Evolutionary conservation across 2,797 vertebrate species (phyloP), one percentile per base, ranked within the genome.

Genomic region (Smutsia gigantea): DNA sequence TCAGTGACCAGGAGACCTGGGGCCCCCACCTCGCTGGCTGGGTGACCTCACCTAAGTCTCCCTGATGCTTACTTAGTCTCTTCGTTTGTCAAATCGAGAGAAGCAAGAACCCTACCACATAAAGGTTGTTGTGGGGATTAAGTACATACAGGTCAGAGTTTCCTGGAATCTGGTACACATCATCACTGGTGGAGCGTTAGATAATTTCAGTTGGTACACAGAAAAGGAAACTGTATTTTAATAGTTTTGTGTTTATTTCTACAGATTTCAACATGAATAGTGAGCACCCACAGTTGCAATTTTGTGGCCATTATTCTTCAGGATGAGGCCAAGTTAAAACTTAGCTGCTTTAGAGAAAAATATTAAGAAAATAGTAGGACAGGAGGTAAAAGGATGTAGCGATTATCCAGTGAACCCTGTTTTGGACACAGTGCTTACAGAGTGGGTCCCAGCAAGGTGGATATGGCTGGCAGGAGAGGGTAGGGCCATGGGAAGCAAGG

Each of bases 331-430:
- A 91, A 29, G 37, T 82, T 49, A 87, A 64, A 63, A 79, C 31
- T n/a, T 31, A 79, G 72, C 55, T 31, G 59, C 37, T 84, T 77
- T 31, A 10, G 82, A 84, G 19, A n/a, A 87, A 71, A 82, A 12
- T 46, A 55, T 74, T 72, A 72, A 88, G 14, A 29, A 85, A 75
- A 57, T 79, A 25, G 39, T 1, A 69, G 51, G 13, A 29, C 21
- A 29, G n/a, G 27, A 19, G 49, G 68, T 7, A 31, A 92, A 55
- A 55, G 13, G 4, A 21, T 8, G 0, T 13, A 6, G 46, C 34
- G 0, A 19, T 25, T 12, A 31, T 53, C 59, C 14, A 12, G 21
- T 0, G 6, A 66, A 57, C 0, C 0, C 7, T 55, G 23, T 25
- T 25, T 14, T 15, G 23, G 55, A 8, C 7, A 14, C 9, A 37